Evolutionary conservation across 30 jellyfish, hydroid and myxozoan genomes (phyloP), one percentile per base, ranked within the genome.

Genomic region (Cassiopea xamachana): DNA sequence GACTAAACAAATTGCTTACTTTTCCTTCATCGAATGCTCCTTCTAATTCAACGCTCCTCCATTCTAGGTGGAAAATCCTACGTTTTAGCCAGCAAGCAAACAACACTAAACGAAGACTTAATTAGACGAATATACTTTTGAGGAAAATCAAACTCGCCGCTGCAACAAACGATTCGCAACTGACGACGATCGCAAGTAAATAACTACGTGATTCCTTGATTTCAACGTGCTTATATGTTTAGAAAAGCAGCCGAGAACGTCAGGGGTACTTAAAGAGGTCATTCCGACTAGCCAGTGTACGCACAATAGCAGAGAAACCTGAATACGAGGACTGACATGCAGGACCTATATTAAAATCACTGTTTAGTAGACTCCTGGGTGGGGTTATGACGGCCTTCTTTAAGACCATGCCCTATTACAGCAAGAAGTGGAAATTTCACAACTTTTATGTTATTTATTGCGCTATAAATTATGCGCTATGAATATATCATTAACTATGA

Each of bases 21-120:
- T 50, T 17, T 73, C 73, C 60, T 87, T 58, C 77, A 61, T 77
- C 89, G 77, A 87, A 87, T 67, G 94, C 74, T 76, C 89, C 46
- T 87, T 87, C 81, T 87, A 87, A 87, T 87, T 87, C 92, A 84
- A 64, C 73, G 84, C 69, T 55, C 45, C 48, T 69, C 85, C 92
- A 61, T 84, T 84, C 92, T 82, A 84, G 83, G 80, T 51, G 61
- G 73, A 44, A 79, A 84, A 61, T 46, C 55, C 77, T 70, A 84
- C 92, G 92, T 84, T 84, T 84, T 84, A 84, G 84, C 83, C 64
- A 69, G 82, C 81, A 80, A 45, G 90, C 50, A 64, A 82, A 82
- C 80, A 71, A 72, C 49, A 17, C 55, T n/a, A 46, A 71, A 58
- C 48, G 74, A 39, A 8, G 72, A 7, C 80, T 46, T 82, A 39